Base-by-base conservation (phyloP, 2,797 vertebrate genomes). In the Oceanodroma leucorhoa region DNA sequence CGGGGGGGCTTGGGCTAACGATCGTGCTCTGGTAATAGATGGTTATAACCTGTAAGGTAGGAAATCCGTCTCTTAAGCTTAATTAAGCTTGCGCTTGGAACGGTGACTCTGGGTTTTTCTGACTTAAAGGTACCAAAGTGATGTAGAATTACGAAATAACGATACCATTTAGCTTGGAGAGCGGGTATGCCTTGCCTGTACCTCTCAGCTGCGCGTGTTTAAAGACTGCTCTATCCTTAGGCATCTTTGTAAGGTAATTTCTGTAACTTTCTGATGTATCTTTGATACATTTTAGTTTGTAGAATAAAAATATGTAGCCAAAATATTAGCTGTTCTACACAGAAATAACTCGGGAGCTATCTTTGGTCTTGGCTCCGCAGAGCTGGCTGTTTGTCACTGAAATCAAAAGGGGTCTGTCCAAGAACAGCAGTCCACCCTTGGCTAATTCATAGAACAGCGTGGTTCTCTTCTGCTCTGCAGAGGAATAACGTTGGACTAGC, bases 401-500 rank as follows among this genome's bases (percentile, higher is more conserved):
- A 12, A 7, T 5, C 34, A 2, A 2, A 26, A 15, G 34, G 27
- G 21, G 5, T 27, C n/a, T 26, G 10, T 20, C 10, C 0, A 10
- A 23, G 29, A 18, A 8, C 23, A 6, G n/a, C 9, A 57, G 15
- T 16, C 29, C 6, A 3, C 27, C 16, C 55, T 11, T 4, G 40
- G 11, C 36, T 18, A 3, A 2, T 15, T 48, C 14, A 2, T 9
- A 8, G 14, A 19, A 2, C 32, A 14, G 23, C 9, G 0, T 11
- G 22, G 7, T 6, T 50, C 32, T 60, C 26, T 1, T 24, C 29
- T 6, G 27, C 26, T 29, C 45, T 11, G 70, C 45, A 10, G 43
- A 32, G 36, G 5, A 9, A 1, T 2, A 3, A 23, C 2, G 0
- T n/a, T 7, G 46, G 51, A 8, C 36, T 30, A 6, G 14, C 11